Percentiles rank a stretch among this genome's conserved stretches.
Evolutionary conservation across 2,797 vertebrate species (phyloP).

Genomic region (Phyllotis vaccarum): DNA sequence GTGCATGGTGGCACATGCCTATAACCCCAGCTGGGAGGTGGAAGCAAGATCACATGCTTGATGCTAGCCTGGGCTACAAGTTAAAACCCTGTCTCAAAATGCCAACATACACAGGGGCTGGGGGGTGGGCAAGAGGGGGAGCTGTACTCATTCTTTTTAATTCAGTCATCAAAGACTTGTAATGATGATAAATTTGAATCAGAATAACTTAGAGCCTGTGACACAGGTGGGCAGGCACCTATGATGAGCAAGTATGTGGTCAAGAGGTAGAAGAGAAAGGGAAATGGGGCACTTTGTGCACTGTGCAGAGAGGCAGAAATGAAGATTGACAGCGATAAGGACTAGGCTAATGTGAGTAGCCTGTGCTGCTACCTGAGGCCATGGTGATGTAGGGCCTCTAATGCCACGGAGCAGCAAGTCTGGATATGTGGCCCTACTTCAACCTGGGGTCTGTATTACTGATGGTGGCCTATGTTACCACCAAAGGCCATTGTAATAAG

Average conservation of each 20-base stretch:
- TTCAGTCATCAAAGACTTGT: neutral
- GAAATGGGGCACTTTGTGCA: neutral
- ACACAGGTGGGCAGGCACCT: neutral
- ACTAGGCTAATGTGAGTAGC: neutral
- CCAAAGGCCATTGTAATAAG: neutral
- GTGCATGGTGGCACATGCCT: neutral
- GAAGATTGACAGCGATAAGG: neutral
- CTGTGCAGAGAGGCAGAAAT: neutral
- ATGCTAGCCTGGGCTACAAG: neutral
- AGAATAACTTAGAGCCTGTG: neutral
- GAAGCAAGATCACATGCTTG: neutral
- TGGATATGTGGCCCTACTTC: neutral
- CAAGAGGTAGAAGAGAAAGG: neutral
- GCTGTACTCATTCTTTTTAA: neutral
- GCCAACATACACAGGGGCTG: neutral
- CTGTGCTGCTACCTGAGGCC: neutral
- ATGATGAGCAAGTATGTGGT: neutral
- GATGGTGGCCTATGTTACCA: neutral
- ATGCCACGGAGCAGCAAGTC: neutral
- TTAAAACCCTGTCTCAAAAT: neutral
- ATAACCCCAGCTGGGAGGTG: neutral
- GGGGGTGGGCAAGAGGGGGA: accelerated
- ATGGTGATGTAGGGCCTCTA: neutral
- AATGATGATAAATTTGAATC: neutral
- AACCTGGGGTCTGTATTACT: neutral